Percentiles rank a stretch among this genome's conserved stretches.
Evolutionary conservation across 2,888 invertebrate genomes (phyloP).

Genomic region (Blastobasis lacticolella): DNA sequence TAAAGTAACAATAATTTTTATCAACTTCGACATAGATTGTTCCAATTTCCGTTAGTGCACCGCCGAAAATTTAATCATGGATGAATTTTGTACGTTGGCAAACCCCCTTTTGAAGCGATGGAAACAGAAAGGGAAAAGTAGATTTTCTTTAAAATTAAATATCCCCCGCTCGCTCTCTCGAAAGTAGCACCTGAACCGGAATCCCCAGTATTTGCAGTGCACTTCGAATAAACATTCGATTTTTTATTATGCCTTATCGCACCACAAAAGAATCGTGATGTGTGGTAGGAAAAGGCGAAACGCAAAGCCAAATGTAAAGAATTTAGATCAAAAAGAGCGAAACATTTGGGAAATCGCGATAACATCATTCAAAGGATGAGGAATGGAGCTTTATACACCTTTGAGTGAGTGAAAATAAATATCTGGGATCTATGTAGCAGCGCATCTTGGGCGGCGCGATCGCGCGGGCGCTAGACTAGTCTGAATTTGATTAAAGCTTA

Average conservation of each 20-base stretch:
- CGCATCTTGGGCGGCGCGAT: too few species aligned
- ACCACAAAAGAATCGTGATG: conserved; percentile 58
- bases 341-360: conserved; percentile 64
- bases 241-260: conserved; percentile 47
- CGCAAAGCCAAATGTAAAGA: conserved; percentile 58
- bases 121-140: conserved; percentile 1
- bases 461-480: too few species aligned
- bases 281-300: conserved; percentile 52
- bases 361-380: conserved; percentile 66
- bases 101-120: background rate
- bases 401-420: conserved; percentile 58
- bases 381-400: conserved; percentile 60
- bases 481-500: too few species aligned
- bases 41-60: too few species aligned
- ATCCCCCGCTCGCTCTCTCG: conserved; percentile 5
- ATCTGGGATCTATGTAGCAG: conserved; percentile 33
- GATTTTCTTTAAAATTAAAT: conserved; percentile 12
- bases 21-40: too few species aligned
- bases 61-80: too few species aligned
- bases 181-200: conserved; percentile 13
- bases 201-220: conserved; percentile 22
- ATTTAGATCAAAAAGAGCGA: conserved; percentile 65
- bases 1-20: too few species aligned
- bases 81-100: too few species aligned
- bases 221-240: conserved; percentile 38